A percentile compares a stretch with the other conserved stretches of the same genome.
phyloP scores from a whole-genome alignment of 1,140 invertebrate genomes.

The Anoplolepis gracilipes region DNA sequence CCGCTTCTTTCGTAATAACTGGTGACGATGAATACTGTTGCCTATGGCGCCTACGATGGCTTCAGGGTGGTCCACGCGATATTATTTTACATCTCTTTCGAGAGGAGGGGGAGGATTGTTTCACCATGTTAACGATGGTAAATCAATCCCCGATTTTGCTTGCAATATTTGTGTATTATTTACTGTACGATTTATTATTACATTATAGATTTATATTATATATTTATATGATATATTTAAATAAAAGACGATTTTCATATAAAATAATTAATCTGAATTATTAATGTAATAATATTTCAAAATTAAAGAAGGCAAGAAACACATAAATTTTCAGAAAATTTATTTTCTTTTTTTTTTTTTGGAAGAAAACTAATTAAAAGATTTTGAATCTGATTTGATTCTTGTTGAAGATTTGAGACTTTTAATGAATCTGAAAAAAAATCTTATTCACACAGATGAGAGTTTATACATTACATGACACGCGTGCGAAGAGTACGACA shows the following conservation, averaged over 20 bases:
- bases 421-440: background rate
- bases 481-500: background rate
- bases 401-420: background rate
- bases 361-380: background rate
- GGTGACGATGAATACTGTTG: slow-evolving; percentile 45
- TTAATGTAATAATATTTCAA: background rate
- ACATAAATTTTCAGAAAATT: no score
- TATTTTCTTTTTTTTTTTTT: background rate
- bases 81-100: slow-evolving; percentile 75
- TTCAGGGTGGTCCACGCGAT: slow-evolving; percentile 79
- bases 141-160: background rate
- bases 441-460: background rate
- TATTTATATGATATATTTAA: no score
- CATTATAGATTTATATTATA: background rate
- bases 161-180: background rate
- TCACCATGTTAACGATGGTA: slow-evolving; percentile 2
- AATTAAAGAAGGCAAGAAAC: background rate
- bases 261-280: background rate
- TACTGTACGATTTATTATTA: background rate
- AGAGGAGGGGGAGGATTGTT: slow-evolving; percentile 42
- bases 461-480: background rate
- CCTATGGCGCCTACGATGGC: slow-evolving; percentile 67
- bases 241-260: background rate
- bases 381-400: background rate
- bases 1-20: slow-evolving; percentile 45